A percentile compares a stretch with the other conserved stretches of the same genome.
These are phyloP conservation scores for Rugalucina vietnamica DNA, from an alignment of 2,888 invertebrate species.

Conservation along the genomic window DNA sequence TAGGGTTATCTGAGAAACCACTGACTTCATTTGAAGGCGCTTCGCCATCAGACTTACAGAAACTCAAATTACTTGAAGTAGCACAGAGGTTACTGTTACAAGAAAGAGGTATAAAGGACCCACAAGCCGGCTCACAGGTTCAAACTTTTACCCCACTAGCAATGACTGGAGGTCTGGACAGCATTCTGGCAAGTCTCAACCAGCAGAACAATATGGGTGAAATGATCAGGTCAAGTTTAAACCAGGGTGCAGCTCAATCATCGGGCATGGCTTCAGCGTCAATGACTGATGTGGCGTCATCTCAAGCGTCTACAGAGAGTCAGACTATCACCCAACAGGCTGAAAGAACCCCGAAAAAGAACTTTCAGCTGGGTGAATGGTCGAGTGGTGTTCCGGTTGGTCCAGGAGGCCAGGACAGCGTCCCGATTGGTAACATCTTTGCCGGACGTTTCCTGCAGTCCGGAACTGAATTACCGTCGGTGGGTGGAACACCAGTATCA, in stretches of 20 bases:
- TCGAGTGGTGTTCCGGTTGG: neutral
- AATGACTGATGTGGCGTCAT: too few relatives aligned
- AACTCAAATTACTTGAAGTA: neutral
- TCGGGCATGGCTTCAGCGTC: too few relatives aligned
- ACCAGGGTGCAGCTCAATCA: neutral
- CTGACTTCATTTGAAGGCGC: neutral
- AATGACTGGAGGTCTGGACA: neutral
- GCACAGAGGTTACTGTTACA: constrained; percentile 2
- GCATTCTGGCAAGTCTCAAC: neutral
- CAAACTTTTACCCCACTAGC: neutral
- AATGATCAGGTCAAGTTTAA: neutral
- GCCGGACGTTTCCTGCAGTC: neutral
- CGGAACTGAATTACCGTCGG: neutral
- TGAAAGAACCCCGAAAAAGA: neutral
- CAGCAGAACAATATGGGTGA: neutral
- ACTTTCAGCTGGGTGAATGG: neutral
- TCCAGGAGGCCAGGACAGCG: neutral
- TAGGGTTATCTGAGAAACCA: neutral
- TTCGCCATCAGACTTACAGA: neutral
- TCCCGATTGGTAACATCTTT: neutral
- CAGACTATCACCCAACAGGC: neutral
- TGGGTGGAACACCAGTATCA: neutral
- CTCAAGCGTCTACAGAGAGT: neutral
- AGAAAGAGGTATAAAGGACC: constrained; percentile 4
- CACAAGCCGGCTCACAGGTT: neutral